phyloP scores from a whole-genome alignment of 2,113 vertebrate genomes.

The Tachysurus fulvidraco region DNA sequence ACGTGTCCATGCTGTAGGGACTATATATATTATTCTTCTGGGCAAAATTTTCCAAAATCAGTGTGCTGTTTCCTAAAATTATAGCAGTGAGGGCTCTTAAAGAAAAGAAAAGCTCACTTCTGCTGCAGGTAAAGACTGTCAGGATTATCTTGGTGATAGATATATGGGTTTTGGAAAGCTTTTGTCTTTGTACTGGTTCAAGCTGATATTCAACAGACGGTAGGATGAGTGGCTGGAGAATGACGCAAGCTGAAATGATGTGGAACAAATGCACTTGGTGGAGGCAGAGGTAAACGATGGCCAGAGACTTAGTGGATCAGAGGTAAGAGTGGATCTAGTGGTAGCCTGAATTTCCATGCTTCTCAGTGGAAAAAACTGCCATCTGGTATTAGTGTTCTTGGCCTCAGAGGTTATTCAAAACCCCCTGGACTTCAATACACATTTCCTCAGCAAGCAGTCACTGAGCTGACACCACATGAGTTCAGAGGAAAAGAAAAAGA shows the following conservation, averaged over 20 bases:
- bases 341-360: slow-evolving; percentile 26
- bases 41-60: slow-evolving; percentile 17
- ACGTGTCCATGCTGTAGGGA: not conserved
- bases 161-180: slow-evolving; percentile 38
- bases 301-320: slow-evolving; percentile 30
- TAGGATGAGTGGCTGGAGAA: slow-evolving; percentile 26
- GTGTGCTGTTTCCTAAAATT: slow-evolving; percentile 23
- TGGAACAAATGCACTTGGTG: slow-evolving; percentile 42
- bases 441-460: slow-evolving; percentile 38
- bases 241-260: slow-evolving; percentile 31
- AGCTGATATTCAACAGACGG: slow-evolving; percentile 25
- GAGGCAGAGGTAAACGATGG: slow-evolving; percentile 16
- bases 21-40: not conserved
- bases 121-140: slow-evolving; percentile 18
- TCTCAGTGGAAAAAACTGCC: slow-evolving; percentile 42
- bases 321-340: slow-evolving; percentile 30
- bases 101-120: not conserved
- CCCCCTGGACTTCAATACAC: slow-evolving; percentile 40
- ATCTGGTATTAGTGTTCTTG: slow-evolving; percentile 41
- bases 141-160: slow-evolving; percentile 16
- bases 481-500: not conserved
- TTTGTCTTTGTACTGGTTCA: slow-evolving; percentile 19
- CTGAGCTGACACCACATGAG: slow-evolving; percentile 21
- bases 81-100: slow-evolving; percentile 1
- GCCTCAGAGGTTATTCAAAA: slow-evolving; percentile 35